Base-by-base conservation (phyloP, 1,140 invertebrate genomes). In the Apis laboriosa region DNA sequence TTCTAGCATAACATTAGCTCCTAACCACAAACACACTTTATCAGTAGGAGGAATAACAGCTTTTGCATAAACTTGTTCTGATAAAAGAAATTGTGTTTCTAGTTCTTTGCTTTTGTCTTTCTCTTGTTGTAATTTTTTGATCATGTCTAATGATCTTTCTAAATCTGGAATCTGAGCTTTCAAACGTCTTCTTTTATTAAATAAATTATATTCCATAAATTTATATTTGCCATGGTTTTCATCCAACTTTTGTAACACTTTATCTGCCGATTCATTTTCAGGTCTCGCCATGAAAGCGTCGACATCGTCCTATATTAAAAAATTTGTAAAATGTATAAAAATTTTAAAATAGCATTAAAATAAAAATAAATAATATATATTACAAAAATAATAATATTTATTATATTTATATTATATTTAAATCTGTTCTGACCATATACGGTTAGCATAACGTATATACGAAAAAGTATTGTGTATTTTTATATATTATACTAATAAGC, bases 1-100 rank as follows among this genome's bases (percentile, higher is more conserved):
- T 93, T 99, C 99, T 88, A 99, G 95, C 99, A 99, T 99, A 0
- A 99, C 98, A 95, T 99, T 99, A 43, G 99, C 99, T 51, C 99
- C 99, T 77, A 99, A 95, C 99, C 99, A 99, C n/a, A 99, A 95
- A 91, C 97, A 99, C 21, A 99, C 98, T 93, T 96, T 98, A 88
- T 99, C 96, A 34, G 98, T 99, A 12, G 98, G 98, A 89, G 98
- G 97, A 86, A 98, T 96, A 91, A 98, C 95, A 55, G 96, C 97
- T 91, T 98, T 98, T 11, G 98, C 96, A 94, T 98, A 99, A 28
- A 99, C 97, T 95, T 99, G 98, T 92, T 99, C 98, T 80, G 98
- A 99, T 9, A 99, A 94, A 86, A 99, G 94, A 95, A 99, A 99
- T 86, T 98, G 97, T 2, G 98, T 98, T 92, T 98, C 97, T 84